Percentiles rank a stretch among this genome's conserved stretches.
phyloP scores from a whole-genome alignment of 2,113 vertebrate genomes.

The Pungitius pungitius region DNA sequence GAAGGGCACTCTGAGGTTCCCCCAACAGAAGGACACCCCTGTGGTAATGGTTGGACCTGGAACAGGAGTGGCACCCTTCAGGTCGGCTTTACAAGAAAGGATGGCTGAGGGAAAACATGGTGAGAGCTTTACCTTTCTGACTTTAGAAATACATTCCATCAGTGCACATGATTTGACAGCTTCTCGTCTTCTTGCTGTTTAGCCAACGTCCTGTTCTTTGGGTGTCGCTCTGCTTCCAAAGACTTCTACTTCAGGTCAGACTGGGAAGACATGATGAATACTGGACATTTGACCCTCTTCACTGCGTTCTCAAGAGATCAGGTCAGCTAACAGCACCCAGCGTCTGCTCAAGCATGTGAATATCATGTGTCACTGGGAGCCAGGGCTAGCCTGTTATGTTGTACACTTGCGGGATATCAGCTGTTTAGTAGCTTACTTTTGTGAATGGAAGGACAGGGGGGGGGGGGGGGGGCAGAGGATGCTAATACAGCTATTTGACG shows the following conservation, averaged over 20 bases:
- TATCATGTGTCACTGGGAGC: neutral
- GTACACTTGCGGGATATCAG: no score
- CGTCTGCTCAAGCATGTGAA: no score
- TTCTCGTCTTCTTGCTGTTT: constrained; percentile 2
- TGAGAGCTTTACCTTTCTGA: constrained; percentile 57
- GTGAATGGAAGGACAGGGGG: no score
- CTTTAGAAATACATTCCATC: no score
- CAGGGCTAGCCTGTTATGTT: no score
- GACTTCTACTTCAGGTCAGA: constrained; percentile 92
- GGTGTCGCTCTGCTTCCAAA: constrained; percentile 86
- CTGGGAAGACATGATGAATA: constrained; percentile 84
- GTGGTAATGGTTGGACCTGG: constrained; percentile 95
- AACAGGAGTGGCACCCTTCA: constrained; percentile 95
- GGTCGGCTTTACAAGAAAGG: constrained; percentile 89
- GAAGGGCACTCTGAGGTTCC: constrained; percentile 87
- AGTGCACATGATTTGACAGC: no score
- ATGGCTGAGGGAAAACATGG: constrained; percentile 78
- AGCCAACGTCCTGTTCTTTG: constrained; percentile 92
- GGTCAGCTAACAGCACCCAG: constrained; percentile 74
- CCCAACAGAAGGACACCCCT: constrained; percentile 74
- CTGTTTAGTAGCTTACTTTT: no score
- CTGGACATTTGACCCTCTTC: constrained; percentile 83
- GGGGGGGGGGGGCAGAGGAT: no score
- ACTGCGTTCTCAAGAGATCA: constrained; percentile 96
- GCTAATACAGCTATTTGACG: no score